Evolutionary conservation across 2,113 vertebrate species (phyloP), one percentile per base, ranked within the genome.

Genomic region (Platichthys flesus): DNA sequence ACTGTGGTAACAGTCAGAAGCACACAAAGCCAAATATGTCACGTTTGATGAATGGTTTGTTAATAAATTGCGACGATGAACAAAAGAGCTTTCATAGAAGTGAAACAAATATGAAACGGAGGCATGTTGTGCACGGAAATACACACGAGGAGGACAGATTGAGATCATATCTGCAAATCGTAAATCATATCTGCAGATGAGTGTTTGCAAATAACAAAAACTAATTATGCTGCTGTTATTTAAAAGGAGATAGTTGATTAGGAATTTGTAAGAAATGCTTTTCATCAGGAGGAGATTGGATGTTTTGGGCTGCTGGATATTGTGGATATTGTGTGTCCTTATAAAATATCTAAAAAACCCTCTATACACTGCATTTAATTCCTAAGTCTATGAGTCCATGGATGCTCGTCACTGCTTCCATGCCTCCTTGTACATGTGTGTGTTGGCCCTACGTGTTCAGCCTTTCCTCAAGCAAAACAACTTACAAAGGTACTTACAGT

Each of bases 1-100:
- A 57, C n/a, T 51, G 73, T 84, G 86, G 67, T 74, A 71, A 79
- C 78, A 82, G 80, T 87, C 76, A 71, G 52, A 60, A 66, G 73
- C 70, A 85, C 59, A 76, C 51, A 47, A 81, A 68, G 76, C 80
- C 78, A 83, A 83, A 82, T 77, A 70, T 72, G 72, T 56, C 31
- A 42, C 2, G 15, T 76, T 80, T 84, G 60, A 86, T 81, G 55
- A 69, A 80, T 74, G 68, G 59, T 9, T 54, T 68, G 8, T 76
- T 54, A 14, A 64, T 79, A 21, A 54, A 81, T 71, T 64, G 31
- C 45, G 1, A 54, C 54, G 8, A 60, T 31, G 54, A 76, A 60
- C 68, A 83, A 82, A 71, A 73, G 59, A 28, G 20, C 71, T 76
- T 76, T 68, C 24, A 74, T 78, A 13, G 35, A 71, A 71, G 71